Base-by-base conservation (phyloP, 2,888 invertebrate genomes). In the Zelleria hepariella region DNA sequence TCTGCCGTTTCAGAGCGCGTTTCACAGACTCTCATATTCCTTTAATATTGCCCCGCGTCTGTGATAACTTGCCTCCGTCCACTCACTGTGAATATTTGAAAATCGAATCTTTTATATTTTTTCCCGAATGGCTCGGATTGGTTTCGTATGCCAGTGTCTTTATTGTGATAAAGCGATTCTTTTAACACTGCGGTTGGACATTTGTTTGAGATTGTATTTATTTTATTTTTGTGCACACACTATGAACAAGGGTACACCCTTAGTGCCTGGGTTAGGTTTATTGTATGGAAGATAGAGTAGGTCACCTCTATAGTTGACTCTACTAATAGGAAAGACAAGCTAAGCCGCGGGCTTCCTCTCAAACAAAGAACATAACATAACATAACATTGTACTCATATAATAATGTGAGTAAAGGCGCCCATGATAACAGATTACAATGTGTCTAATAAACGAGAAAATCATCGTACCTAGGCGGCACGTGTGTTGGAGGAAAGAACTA, bases 1-100 rank as follows among this genome's bases (percentile, higher is more conserved):
- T 72, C 72, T 64, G 67, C 32, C 69, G 74, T 70, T 79, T 79
- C 78, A 77, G 72, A 58, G 20, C 42, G 49, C 15, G 24, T 23
- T 20, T 21, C 52, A 8, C 21, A 15, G 52, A 21, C 21, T 10
- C 10, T 53, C 10, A 53, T 53, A 53, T 53, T 53, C 8, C 53
- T 53, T 53, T 53, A 53, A 53, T 25, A 53, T 53, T 23, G 53
- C 23, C 25, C 32, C 25, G 25, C 15, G 25, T 53, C 24, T 53
- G 53, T 15, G 21, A 20, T 53, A 53, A 53, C n/a, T 42, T 42
- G 53, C n/a, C 25, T 53, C 49, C 18, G 53, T 53, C 25, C 53
- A 53, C 7, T 25, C 53, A 24, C 15, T 42, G 32, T 42, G 32
- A 42, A 42, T 42, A 42, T 42, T 42, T 42, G 32, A 42, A 42